Base-by-base conservation (phyloP, 2,888 invertebrate genomes). In the Molorchus minor region DNA sequence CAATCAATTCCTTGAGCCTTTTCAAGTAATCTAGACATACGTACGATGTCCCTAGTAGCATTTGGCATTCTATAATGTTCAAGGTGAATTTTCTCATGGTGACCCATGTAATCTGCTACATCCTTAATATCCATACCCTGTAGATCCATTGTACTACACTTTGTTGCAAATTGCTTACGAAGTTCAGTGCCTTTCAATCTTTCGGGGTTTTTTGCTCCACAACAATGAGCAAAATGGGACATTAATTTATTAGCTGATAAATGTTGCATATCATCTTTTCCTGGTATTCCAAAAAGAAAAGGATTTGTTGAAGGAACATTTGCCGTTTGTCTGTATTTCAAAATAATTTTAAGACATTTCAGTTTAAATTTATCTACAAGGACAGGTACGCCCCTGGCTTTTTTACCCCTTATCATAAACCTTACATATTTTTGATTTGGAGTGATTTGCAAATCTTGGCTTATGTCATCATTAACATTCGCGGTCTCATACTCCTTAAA, bases 211-310 rank as follows among this genome's bases (percentile, higher is more conserved):
- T 46, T 56, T 16, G 56, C 56, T 41, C 43, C 56, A 56, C 49
- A 56, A 29, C 41, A 30, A 41, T 21, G 30, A 29, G 72, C 55
- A 44, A 61, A 70, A 16, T 58, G 40, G 15, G 68, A 40, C 38
- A 71, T 46, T 38, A 72, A 40, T 33, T 51, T 36, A 53, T 66
- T 71, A 5, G 72, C 72, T 17, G 62, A 45, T 5, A 71, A 45
- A 53, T 70, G 41, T 41, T 19, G 16, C 33, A 19, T 25, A 8
- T 25, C 12, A 30, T 30, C 16, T 20, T 55, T 44, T 19, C 30
- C 44, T 10, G 44, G 20, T 40, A 59, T 49, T 13, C 55, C 59
- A 56, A 59, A 56, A 25, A 59, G 13, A 29, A 60, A 60, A 10
- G 45, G 47, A 56, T 62, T 56, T 20, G 30, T 47, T 25, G 38